phyloP scores from a whole-genome alignment of 2,797 vertebrate species.

The Falco novaeseelandiae region DNA sequence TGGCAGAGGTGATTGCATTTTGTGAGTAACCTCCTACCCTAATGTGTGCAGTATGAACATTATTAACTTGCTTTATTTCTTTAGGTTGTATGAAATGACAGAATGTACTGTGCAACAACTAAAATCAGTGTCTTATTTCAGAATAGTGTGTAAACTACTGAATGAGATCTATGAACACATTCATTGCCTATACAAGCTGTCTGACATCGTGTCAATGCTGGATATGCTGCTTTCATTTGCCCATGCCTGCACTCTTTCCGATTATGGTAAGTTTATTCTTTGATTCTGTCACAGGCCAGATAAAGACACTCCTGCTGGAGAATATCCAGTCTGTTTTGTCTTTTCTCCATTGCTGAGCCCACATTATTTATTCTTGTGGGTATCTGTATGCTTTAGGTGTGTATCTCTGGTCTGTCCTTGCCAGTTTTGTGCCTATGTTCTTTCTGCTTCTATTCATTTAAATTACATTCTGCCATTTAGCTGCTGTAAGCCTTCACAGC shows the following conservation, averaged over 20 bases:
- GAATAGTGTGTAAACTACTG: constrained; percentile 91
- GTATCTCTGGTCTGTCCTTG: background rate
- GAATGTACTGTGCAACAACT: background rate
- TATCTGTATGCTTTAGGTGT: background rate
- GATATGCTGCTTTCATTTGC: constrained; percentile 95
- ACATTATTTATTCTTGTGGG: background rate
- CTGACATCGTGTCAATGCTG: constrained; percentile 96
- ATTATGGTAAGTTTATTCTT: constrained; percentile 85
- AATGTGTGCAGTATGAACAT: background rate
- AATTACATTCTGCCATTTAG: background rate
- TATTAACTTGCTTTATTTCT: background rate
- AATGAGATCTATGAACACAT: constrained; percentile 89
- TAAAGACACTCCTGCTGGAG: background rate
- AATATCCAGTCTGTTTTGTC: background rate
- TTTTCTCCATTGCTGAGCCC: background rate
- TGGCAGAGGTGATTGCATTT: background rate
- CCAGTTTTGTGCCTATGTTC: background rate
- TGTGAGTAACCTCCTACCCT: background rate
- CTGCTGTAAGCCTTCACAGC: background rate
- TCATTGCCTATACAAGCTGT: constrained; percentile 95
- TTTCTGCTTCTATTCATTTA: background rate
- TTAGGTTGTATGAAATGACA: background rate
- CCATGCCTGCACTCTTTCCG: constrained; percentile 90
- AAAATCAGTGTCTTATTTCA: constrained; percentile 69
- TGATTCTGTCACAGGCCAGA: background rate